Conservation (phyloP, 1,140 invertebrate genomes). For the Drosophila auraria region DNA sequence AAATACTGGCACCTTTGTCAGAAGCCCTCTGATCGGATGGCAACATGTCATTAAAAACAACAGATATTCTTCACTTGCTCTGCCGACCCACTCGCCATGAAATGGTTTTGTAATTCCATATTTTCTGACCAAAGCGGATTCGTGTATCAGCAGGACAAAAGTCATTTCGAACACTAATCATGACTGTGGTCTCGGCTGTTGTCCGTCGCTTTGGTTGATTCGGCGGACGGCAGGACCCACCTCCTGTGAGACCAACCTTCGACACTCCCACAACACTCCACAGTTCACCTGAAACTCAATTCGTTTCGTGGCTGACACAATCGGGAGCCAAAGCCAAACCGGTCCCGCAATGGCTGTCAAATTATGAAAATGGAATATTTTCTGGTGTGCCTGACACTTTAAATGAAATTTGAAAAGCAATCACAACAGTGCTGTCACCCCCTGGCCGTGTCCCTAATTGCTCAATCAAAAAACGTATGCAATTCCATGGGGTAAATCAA, state of each 20-base stretch:
- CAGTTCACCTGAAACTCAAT: slow-evolving; percentile 10
- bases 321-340: slow-evolving; percentile 38
- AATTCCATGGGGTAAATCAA: slow-evolving; percentile 74
- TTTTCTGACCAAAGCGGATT: slow-evolving; percentile 10
- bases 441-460: slow-evolving; percentile 61
- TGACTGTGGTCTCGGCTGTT: slow-evolving; percentile 57
- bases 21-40: background rate
- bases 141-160: slow-evolving; percentile 52
- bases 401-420: slow-evolving; percentile 75
- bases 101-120: slow-evolving; percentile 25
- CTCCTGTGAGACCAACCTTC: background rate
- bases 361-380: slow-evolving; percentile 80
- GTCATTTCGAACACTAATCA: slow-evolving; percentile 78
- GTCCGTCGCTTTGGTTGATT: slow-evolving; percentile 22
- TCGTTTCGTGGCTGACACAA: slow-evolving; percentile 13
- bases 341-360: slow-evolving; percentile 62
- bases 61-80: too few species aligned
- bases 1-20: too few species aligned
- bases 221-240: slow-evolving; percentile 12
- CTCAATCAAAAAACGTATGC: slow-evolving; percentile 81
- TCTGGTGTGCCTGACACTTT: slow-evolving; percentile 70
- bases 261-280: slow-evolving; percentile 11
- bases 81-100: background rate
- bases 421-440: slow-evolving; percentile 6
- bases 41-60: background rate